Conservation (phyloP, 2,888 invertebrate genomes). For the Nasonovia ribisnigri region DNA sequence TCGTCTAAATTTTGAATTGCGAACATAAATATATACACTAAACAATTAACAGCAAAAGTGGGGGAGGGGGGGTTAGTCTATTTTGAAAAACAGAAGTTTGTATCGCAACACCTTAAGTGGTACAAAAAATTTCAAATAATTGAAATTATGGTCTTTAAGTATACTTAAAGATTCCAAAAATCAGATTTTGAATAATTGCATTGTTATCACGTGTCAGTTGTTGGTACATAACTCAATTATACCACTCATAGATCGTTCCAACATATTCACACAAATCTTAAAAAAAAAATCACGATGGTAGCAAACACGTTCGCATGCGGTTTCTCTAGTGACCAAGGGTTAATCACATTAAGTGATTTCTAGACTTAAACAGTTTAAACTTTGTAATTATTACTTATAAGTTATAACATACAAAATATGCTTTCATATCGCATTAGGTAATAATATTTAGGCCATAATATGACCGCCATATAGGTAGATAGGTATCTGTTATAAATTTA, state of each 20-base stretch:
- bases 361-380: background rate
- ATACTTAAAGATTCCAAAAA: too few species aligned
- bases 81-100: too few species aligned
- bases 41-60: too few species aligned
- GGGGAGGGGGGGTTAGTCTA: too few species aligned
- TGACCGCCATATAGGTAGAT: background rate
- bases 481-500: too few species aligned
- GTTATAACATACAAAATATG: background rate
- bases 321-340: background rate
- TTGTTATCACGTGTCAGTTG: background rate
- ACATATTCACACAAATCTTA: background rate
- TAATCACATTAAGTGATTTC: background rate
- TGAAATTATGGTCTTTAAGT: too few species aligned
- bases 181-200: too few species aligned
- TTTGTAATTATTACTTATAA: background rate
- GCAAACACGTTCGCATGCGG: background rate
- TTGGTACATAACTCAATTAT: background rate
- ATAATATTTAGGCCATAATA: background rate
- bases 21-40: too few species aligned
- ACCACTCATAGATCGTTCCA: background rate
- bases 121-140: too few species aligned
- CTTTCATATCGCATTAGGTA: background rate
- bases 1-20: too few species aligned
- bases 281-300: background rate
- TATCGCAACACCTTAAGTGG: too few species aligned